These are phyloP conservation scores for Salvelinus sp. DNA, from an alignment of 2,113 vertebrate species.

Conservation along the genomic window DNA sequence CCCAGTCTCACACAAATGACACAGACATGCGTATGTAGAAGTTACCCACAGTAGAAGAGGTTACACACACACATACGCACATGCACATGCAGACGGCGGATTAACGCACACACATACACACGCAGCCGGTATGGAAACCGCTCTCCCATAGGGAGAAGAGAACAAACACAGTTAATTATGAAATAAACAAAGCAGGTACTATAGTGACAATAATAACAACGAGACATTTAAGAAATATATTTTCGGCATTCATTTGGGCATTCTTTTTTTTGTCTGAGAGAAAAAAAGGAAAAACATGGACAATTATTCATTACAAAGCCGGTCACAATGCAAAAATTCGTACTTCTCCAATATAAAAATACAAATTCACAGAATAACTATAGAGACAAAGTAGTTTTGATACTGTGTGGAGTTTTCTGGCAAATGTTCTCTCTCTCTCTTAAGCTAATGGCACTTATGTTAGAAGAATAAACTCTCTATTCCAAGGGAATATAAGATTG, in stretches of 20 bases:
- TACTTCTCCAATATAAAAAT: slow-evolving; percentile 82
- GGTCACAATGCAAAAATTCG: slow-evolving; percentile 75
- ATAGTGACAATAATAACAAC: slow-evolving; percentile 60
- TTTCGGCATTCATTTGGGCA: slow-evolving; percentile 42
- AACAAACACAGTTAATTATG: slow-evolving; percentile 61
- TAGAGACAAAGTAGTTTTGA: slow-evolving; percentile 73
- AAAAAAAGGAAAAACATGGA: neutral
- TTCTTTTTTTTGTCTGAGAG: slow-evolving; percentile 44
- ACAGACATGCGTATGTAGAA: slow-evolving; percentile 79
- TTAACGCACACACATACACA: slow-evolving; percentile 6
- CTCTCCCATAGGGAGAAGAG: slow-evolving; percentile 81
- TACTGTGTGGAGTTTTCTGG: slow-evolving; percentile 70
- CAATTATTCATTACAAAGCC: slow-evolving; percentile 71
- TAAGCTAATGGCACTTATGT: slow-evolving; percentile 81
- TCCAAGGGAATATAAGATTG: slow-evolving; percentile 49
- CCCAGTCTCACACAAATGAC: slow-evolving; percentile 45
- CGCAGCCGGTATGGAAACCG: slow-evolving; percentile 47
- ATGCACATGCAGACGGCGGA: neutral
- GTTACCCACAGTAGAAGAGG: neutral
- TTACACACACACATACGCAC: slow-evolving; percentile 12
- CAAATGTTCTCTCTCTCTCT: slow-evolving; percentile 63
- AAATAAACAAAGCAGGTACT: slow-evolving; percentile 68
- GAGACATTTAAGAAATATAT: slow-evolving; percentile 68
- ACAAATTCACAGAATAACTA: slow-evolving; percentile 81
- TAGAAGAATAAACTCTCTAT: slow-evolving; percentile 66